phyloP scores from a whole-genome alignment of 2,797 vertebrate species.

The Sternarchorhynchus goeldii region DNA sequence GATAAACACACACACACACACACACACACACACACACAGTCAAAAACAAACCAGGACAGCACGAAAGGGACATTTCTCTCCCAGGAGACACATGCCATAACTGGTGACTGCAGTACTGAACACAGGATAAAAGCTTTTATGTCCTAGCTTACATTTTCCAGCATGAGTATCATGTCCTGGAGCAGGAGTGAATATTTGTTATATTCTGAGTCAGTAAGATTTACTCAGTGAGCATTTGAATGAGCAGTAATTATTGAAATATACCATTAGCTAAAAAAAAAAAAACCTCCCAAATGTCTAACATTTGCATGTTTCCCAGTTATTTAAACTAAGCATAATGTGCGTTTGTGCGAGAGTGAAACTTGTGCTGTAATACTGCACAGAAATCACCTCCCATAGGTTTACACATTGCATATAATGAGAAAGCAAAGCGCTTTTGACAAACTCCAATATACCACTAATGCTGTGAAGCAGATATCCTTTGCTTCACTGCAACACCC shows the following conservation, averaged over 20 bases:
- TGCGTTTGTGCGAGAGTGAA: too few species aligned
- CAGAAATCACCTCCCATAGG: too few species aligned
- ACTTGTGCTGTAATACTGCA: too few species aligned
- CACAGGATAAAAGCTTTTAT: neutral
- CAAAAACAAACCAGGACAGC: slow-evolving; percentile 18
- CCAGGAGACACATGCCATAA: slow-evolving; percentile 7
- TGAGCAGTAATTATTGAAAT: slow-evolving; percentile 4
- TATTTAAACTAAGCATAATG: too few species aligned
- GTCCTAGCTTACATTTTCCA: neutral
- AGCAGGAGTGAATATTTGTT: neutral
- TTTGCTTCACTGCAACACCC: too few species aligned
- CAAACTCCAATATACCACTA: too few species aligned
- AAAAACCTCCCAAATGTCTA: too few species aligned
- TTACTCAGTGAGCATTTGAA: neutral
- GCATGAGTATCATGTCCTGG: neutral
- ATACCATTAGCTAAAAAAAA: neutral
- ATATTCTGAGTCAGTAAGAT: neutral
- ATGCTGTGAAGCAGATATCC: too few species aligned
- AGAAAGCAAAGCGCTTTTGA: too few species aligned
- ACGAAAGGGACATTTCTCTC: neutral
- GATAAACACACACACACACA: slow-evolving; percentile 21
- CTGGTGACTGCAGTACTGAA: slow-evolving; percentile 15
- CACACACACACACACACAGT: slow-evolving; percentile 2
- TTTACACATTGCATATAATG: too few species aligned
- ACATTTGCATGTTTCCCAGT: too few species aligned